Evolutionary conservation across 2,888 invertebrate genomes (phyloP).

Genomic region (Drosophila paranaensis): DNA sequence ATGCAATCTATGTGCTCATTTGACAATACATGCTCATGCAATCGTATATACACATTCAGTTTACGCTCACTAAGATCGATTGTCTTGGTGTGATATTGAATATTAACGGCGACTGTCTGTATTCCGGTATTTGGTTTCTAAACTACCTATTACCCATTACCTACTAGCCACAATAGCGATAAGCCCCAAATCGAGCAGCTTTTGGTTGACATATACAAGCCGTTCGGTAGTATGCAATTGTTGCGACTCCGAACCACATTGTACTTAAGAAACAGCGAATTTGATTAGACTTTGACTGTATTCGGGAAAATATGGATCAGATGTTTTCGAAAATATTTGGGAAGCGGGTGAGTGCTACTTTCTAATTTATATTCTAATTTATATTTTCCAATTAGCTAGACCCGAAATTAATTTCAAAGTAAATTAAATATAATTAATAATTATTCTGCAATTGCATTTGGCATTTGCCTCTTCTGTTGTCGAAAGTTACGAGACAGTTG

Average conservation of each 20-base stretch:
- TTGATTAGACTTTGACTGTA: conserved; percentile 3
- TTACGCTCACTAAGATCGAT: conserved; percentile 34
- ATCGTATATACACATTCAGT: background rate
- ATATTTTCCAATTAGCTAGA: too few species aligned
- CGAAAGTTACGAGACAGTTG: too few species aligned
- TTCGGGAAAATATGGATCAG: conserved; percentile 44
- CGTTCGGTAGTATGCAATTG: conserved; percentile 66
- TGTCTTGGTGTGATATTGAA: conserved; percentile 27
- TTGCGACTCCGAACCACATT: conserved; percentile 55
- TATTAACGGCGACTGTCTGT: conserved; percentile 25
- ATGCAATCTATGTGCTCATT: background rate
- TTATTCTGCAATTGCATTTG: too few species aligned
- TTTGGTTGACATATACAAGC: conserved; percentile 54
- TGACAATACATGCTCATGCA: background rate
- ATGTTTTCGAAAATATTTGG: conserved; percentile 41
- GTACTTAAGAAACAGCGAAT: conserved; percentile 13
- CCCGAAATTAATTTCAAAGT: too few species aligned
- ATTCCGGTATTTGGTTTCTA: conserved; percentile 42
- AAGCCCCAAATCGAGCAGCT: conserved; percentile 59
- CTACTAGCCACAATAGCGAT: conserved; percentile 36
- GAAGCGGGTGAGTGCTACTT: conserved; percentile 57
- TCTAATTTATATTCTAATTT: too few species aligned
- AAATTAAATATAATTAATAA: too few species aligned
- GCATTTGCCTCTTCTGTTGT: too few species aligned
- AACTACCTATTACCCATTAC: conserved; percentile 5